Evolutionary conservation across 1,140 invertebrate genomes (phyloP).

Genomic region (Cotesia typhae): DNA sequence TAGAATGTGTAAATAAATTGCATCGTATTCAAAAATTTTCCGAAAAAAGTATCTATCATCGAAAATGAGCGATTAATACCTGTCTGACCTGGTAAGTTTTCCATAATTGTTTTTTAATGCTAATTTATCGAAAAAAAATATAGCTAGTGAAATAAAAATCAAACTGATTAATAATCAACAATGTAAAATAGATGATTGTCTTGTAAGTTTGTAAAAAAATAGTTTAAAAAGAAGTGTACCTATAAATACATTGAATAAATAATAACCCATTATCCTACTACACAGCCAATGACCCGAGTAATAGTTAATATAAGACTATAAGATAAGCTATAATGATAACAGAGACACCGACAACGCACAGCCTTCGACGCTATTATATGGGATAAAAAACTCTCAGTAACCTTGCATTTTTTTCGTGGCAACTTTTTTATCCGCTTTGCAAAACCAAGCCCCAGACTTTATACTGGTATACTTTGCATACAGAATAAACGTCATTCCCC

Average conservation of each 20-base stretch:
- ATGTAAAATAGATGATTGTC: not conserved
- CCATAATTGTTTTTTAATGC: too few species aligned
- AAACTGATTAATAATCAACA: not conserved
- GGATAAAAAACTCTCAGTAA: conserved; percentile 52
- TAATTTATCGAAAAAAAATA: too few species aligned
- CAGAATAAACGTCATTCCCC: conserved; percentile 41
- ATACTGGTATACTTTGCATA: conserved; percentile 49
- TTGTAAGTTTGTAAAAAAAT: too few species aligned
- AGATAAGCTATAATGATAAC: not conserved
- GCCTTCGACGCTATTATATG: conserved; percentile 30
- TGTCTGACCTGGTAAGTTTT: too few species aligned
- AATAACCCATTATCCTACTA: not conserved
- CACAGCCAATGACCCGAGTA: conserved; percentile 26
- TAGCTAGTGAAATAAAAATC: too few species aligned
- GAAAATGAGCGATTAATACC: too few species aligned
- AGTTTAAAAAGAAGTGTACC: too few species aligned
- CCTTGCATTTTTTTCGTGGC: conserved; percentile 55
- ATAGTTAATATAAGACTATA: conserved; percentile 17
- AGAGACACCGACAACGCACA: conserved; percentile 6
- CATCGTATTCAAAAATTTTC: too few species aligned
- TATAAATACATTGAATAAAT: not conserved
- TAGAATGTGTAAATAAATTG: too few species aligned
- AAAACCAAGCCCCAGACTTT: conserved; percentile 35
- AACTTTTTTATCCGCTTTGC: conserved; percentile 43
- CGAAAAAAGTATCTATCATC: too few species aligned